Percentiles rank a stretch among this genome's conserved stretches.
These are phyloP conservation scores for Lasioglossum lativentre DNA, from an alignment of 2,888 invertebrate species.

Conservation along the genomic window DNA sequence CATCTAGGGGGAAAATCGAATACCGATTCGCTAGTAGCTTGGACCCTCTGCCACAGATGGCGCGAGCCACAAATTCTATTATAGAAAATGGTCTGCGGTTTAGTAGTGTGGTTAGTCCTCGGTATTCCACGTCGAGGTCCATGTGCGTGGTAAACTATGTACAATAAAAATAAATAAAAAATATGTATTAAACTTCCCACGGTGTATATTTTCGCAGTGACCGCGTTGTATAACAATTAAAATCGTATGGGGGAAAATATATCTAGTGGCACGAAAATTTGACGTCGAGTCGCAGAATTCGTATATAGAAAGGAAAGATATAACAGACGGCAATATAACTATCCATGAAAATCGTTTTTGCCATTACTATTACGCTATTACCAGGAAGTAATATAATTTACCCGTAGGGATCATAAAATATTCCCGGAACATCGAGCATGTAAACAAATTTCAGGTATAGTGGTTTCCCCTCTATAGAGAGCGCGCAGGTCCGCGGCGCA, in stretches of 20 bases:
- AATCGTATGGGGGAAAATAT: background rate
- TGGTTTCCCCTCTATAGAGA: constrained; percentile 31
- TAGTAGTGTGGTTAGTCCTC: background rate
- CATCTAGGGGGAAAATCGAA: background rate
- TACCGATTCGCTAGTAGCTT: background rate
- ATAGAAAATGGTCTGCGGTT: background rate
- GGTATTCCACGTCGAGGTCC: background rate
- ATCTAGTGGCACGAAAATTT: background rate
- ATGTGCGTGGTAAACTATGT: background rate
- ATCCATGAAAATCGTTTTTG: background rate
- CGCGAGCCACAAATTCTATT: background rate
- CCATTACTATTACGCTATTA: background rate
- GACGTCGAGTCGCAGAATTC: background rate
- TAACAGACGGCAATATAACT: background rate
- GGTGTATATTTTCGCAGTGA: background rate
- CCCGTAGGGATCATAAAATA: background rate
- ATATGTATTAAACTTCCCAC: background rate
- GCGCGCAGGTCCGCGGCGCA: background rate
- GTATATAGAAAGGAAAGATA: background rate
- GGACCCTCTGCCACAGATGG: background rate
- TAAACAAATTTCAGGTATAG: background rate
- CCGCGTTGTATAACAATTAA: background rate
- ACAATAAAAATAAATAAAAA: no score
- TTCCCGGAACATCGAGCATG: background rate
- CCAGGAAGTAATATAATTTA: no score